Percentiles rank a stretch among this genome's conserved stretches.
These are phyloP conservation scores for Rhabdornis inornatus DNA, from an alignment of 2,113 vertebrate species.

Conservation along the genomic window DNA sequence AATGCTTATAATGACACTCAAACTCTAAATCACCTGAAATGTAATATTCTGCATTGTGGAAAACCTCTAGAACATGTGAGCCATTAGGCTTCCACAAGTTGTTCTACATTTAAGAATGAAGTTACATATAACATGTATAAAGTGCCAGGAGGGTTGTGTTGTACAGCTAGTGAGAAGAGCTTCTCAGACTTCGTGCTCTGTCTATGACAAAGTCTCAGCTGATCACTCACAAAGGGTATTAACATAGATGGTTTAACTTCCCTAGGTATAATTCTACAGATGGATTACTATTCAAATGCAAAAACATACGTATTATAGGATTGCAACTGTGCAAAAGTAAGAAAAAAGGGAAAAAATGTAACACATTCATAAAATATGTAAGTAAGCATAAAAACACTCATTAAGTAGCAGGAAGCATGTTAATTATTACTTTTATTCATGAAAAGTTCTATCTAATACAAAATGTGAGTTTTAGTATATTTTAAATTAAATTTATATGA, in stretches of 20 bases:
- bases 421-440: not conserved
- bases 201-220: not conserved
- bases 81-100: not conserved
- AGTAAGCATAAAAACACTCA: not conserved
- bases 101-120: not conserved
- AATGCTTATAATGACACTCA: not conserved
- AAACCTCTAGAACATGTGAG: not conserved
- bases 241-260: not conserved
- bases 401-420: rapidly evolving
- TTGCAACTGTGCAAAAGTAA: not conserved
- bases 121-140: not conserved
- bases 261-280: not conserved
- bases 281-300: not conserved
- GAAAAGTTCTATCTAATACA: not conserved
- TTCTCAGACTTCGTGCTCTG: not conserved
- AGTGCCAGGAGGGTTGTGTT: not conserved
- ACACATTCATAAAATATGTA: not conserved
- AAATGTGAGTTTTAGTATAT: not conserved
- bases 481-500: too few relatives aligned
- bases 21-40: not conserved
- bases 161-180: not conserved
- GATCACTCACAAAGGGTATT: not conserved
- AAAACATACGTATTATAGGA: rapidly evolving
- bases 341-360: not conserved
- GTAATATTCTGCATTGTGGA: not conserved